Percentiles rank a stretch among this genome's conserved stretches.
phyloP scores from a whole-genome alignment of 2,113 vertebrate species.

The Casuarius casuarius region DNA sequence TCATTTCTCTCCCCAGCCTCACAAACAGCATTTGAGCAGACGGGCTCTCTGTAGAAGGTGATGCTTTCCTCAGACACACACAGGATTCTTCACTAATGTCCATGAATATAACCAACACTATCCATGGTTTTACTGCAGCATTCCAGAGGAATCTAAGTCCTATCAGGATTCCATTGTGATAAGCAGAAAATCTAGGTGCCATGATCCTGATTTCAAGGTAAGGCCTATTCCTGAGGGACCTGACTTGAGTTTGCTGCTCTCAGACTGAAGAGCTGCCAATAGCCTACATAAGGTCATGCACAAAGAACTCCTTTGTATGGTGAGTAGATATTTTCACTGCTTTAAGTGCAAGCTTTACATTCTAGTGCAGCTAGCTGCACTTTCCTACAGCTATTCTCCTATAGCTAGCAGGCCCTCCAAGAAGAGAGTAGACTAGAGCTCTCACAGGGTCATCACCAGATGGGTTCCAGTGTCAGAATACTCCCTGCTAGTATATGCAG shows the following conservation, averaged over 20 bases:
- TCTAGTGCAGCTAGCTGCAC: not conserved
- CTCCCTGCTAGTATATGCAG: not conserved
- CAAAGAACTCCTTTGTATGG: constrained; percentile 24
- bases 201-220: not conserved
- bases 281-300: not conserved
- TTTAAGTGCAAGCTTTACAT: not conserved
- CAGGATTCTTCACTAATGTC: not conserved
- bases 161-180: not conserved
- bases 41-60: not conserved
- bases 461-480: not conserved
- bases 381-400: not conserved
- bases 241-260: not conserved
- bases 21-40: not conserved
- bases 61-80: not conserved
- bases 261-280: not conserved
- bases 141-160: not conserved
- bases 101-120: not conserved
- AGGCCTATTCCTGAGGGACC: not conserved
- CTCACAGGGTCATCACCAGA: not conserved
- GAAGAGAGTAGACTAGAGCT: not conserved
- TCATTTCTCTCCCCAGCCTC: not conserved
- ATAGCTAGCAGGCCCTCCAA: not conserved
- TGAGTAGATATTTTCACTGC: not conserved
- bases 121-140: not conserved
- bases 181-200: not conserved